A percentile compares a stretch with the other conserved stretches of the same genome.
These are phyloP conservation scores for Oscheius sp. DNA, from an alignment of 1,140 invertebrate species.

Conservation along the genomic window DNA sequence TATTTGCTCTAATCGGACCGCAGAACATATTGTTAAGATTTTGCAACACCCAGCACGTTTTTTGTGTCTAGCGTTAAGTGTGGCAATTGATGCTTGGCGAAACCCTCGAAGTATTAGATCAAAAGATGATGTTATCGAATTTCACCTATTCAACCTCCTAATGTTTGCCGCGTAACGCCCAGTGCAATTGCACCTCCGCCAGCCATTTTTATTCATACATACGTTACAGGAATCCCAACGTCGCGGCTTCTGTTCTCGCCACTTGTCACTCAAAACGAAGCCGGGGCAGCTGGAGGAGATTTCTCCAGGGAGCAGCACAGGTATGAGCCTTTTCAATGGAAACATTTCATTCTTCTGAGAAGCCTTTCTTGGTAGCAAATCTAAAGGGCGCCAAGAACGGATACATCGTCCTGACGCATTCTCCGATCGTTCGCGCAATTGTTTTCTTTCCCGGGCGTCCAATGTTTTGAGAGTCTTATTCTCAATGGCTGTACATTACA, in stretches of 20 bases:
- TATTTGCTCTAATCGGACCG: too few species aligned
- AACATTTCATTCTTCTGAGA: not conserved
- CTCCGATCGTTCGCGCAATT: too few species aligned
- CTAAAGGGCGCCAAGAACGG: too few species aligned
- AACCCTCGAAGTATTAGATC: too few species aligned
- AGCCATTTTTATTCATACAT: not conserved
- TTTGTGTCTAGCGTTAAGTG: too few species aligned
- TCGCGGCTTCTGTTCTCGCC: conserved; percentile 88
- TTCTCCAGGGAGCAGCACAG: conserved; percentile 16
- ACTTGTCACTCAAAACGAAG: conserved; percentile 83
- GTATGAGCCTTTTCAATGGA: not conserved
- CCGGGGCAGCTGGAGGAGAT: conserved; percentile 50
- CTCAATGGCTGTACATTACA: not conserved
- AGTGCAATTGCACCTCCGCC: not conserved
- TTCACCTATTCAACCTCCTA: not conserved
- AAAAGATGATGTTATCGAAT: not conserved
- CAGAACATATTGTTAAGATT: too few species aligned
- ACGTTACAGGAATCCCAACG: conserved; percentile 79
- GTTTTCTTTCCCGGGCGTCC: not conserved
- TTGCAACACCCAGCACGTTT: too few species aligned
- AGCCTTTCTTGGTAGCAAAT: not conserved
- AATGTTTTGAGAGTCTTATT: not conserved
- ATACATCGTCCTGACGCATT: too few species aligned
- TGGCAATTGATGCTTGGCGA: too few species aligned
- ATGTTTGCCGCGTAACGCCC: not conserved